A percentile compares a stretch with the other conserved stretches of the same genome.
phyloP scores from a whole-genome alignment of 1,140 invertebrate species.

The Oryctes rhinoceros region DNA sequence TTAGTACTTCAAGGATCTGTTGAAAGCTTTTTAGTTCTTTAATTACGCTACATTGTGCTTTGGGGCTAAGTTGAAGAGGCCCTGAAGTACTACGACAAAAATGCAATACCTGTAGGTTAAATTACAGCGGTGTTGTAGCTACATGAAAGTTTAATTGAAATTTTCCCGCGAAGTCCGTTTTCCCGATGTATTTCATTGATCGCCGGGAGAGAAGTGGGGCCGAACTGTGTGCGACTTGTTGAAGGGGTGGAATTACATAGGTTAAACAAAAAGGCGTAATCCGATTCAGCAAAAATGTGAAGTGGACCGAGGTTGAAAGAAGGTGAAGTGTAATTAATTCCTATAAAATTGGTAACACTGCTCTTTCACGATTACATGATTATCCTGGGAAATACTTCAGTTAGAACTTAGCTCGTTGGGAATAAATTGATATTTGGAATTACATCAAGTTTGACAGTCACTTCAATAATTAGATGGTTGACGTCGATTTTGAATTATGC shows the following conservation, averaged over 20 bases:
- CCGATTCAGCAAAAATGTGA: not conserved
- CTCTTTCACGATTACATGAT: not conserved
- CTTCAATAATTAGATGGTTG: too few species aligned
- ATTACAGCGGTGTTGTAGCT: not conserved
- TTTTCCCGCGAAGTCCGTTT: not conserved
- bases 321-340: constrained; percentile 1
- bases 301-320: not conserved
- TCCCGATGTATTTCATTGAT: constrained; percentile 1
- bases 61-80: constrained; percentile 21
- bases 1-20: constrained; percentile 36
- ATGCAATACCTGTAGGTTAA: constrained; percentile 36
- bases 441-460: too few species aligned
- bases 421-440: too few species aligned
- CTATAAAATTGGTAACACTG: not conserved
- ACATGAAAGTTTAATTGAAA: constrained; percentile 38
- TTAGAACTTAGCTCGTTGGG: too few species aligned
- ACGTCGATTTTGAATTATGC: too few species aligned
- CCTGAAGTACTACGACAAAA: constrained; percentile 37
- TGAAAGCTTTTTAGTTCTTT: constrained; percentile 38
- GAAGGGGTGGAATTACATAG: not conserved
- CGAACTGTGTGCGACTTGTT: constrained; percentile 2
- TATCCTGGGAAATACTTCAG: too few species aligned
- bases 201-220: not conserved
- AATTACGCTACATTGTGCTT: constrained; percentile 40
- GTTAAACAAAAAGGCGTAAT: not conserved